Evolutionary conservation across 2,888 invertebrate genomes (phyloP), one percentile per base, ranked within the genome.

Genomic region (Micropterix aruncella): DNA sequence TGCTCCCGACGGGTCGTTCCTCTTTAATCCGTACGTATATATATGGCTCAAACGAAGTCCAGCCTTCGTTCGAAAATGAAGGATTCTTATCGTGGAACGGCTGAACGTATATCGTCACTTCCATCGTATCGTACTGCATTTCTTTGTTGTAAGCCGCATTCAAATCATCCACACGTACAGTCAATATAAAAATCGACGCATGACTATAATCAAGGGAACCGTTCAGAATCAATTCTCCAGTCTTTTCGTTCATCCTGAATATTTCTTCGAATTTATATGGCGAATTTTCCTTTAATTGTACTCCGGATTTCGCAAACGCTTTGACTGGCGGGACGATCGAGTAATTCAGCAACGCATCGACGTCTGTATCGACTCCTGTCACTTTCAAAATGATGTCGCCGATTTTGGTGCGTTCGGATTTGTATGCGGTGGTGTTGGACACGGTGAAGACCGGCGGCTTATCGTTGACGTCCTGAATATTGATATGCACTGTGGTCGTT

Each of bases 41-140:
- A 0, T 76, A 63, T 0, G 84, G 81, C 50, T 79, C 78, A 0
- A 79, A 74, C 18, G 75, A 77, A 1, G 77, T 78, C 87, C 88
- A 87, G 2, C 81, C 80, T 1, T 77, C 58, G 51, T 83, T 78
- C 2, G 76, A 75, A 51, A 88, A 85, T 19, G 82, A 74, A 1
- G 88, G 84, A 60, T 83, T 82, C 53, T 81, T 79, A 52, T 85
- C 83, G 49, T 80, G 79, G 56, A 80, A 82, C 0, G 85, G 83
- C 57, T 86, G 83, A 18, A 88, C 75, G 56, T 85, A 87, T 37
- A 87, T 70, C 0, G 85, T 84, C 3, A 85, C 79, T 54, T 86
- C 85, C 1, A 75, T 76, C 43, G 69, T 62, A 41, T 77, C 79
- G 38, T 74, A 68, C 58, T 86, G 86, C 2, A 66, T 63, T 2